These are phyloP conservation scores for Tarsius wallacei DNA, from an alignment of 2,797 vertebrate species.

Conservation along the genomic window DNA sequence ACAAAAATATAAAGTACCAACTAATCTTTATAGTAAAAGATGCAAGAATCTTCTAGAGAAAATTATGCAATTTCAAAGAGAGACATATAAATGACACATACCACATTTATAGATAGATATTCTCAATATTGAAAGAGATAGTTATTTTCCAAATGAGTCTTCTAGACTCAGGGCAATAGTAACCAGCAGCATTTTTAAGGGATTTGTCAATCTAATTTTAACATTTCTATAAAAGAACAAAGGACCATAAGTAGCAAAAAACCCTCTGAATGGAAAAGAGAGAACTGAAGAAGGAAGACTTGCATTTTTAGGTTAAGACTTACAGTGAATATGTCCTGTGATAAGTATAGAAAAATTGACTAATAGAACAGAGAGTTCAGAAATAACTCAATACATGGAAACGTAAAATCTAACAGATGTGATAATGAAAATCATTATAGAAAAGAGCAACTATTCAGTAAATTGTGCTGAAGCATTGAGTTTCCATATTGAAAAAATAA, in stretches of 20 bases:
- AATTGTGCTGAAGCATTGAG: not conserved
- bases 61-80: not conserved
- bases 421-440: not conserved
- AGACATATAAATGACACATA: not conserved
- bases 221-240: not conserved
- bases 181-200: not conserved
- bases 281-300: not conserved
- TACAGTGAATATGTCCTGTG: not conserved
- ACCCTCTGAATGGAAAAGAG: not conserved
- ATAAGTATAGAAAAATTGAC: not conserved
- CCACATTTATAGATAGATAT: not conserved
- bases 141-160: not conserved
- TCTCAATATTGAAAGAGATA: not conserved
- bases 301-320: not conserved
- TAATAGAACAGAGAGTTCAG: not conserved
- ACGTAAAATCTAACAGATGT: not conserved
- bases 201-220: constrained; percentile 3
- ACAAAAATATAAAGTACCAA: not conserved
- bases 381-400: not conserved
- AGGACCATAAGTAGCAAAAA: not conserved
- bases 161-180: not conserved
- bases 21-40: not conserved
- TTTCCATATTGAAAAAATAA: not conserved
- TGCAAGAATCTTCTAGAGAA: not conserved
- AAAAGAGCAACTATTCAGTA: not conserved